Conservation (phyloP, 2,888 invertebrate genomes). For the Lamellibrachia satsuma region DNA sequence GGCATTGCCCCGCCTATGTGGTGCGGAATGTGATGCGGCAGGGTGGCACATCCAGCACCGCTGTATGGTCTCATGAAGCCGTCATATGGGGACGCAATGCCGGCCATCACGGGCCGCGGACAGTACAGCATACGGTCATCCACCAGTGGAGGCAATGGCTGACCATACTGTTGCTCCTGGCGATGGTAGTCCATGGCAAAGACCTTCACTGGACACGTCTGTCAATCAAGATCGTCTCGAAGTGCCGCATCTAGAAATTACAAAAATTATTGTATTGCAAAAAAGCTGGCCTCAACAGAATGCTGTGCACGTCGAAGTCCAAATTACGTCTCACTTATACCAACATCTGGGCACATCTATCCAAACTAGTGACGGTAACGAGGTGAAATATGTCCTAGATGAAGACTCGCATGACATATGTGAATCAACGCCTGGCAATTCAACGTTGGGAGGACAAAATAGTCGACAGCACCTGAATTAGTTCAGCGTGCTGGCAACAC, state of each 20-base stretch:
- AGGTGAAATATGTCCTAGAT: neutral
- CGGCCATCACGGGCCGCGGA: neutral
- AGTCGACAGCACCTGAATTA: constrained; percentile 1
- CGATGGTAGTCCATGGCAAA: neutral
- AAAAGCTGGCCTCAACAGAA: neutral
- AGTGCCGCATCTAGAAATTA: neutral
- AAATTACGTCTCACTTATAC: neutral
- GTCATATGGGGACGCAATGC: neutral
- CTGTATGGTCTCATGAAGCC: neutral
- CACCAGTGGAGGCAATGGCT: neutral
- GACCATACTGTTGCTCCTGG: neutral
- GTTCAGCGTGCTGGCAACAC: neutral
- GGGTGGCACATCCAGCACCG: neutral
- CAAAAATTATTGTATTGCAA: neutral
- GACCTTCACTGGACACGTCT: neutral
- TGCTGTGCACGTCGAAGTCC: neutral
- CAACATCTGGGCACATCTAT: neutral
- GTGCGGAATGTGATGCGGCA: neutral
- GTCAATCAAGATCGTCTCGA: neutral
- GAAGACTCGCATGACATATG: neutral
- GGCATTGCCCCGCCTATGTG: neutral
- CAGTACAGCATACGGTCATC: constrained; percentile 4
- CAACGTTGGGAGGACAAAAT: neutral
- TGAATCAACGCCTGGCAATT: neutral
- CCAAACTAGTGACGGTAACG: neutral